Evolutionary conservation across 1,140 invertebrate genomes (phyloP), one percentile per base, ranked within the genome.

Genomic region (Mylabris phalerata): DNA sequence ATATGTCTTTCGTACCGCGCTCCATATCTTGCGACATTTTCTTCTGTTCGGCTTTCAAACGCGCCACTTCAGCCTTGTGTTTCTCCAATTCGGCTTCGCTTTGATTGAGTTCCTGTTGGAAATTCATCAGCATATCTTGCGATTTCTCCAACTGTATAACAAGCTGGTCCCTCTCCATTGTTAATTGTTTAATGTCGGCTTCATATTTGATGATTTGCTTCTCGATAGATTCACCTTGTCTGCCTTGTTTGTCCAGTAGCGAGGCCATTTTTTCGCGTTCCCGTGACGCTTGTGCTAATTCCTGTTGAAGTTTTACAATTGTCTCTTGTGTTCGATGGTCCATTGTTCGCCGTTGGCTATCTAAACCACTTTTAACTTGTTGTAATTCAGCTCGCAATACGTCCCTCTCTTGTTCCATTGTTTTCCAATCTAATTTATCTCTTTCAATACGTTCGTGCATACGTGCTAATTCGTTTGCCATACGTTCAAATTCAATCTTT

Each of bases 71-170:
- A 57, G 89, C 86, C 50, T 84, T 82, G 62, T 89, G 87, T 68
- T 86, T 84, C 67, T 93, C 87, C 27, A 92, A 73, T 71, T 92
- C 89, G 26, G 83, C 80, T 75, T 93, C 90, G 59, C 87, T 86
- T 55, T 87, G 81, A 66, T 90, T 89, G 50, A 94, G 70, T 69
- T 94, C 90, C 68, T 92, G 86, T 73, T 93, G 92, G 85, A 94
- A 93, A 74, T 92, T 92, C 74, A 93, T 87, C 42, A 95, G 74
- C 82, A 95, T 93, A 67, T 93, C 91, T 72, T 94, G 91, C 4
- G 89, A 92, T 74, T 95, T 94, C 73, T 95, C 91, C 67, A 95
- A 70, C 72, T 94, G 92, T 48, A 87, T 83, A 0, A 94, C 90
- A 54, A 94, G 73, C 72, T 94, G 90, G 71, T 94, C 91, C 49